These are phyloP conservation scores for Cyaniris semiargus DNA, from an alignment of 2,888 invertebrate genomes.

Conservation along the genomic window DNA sequence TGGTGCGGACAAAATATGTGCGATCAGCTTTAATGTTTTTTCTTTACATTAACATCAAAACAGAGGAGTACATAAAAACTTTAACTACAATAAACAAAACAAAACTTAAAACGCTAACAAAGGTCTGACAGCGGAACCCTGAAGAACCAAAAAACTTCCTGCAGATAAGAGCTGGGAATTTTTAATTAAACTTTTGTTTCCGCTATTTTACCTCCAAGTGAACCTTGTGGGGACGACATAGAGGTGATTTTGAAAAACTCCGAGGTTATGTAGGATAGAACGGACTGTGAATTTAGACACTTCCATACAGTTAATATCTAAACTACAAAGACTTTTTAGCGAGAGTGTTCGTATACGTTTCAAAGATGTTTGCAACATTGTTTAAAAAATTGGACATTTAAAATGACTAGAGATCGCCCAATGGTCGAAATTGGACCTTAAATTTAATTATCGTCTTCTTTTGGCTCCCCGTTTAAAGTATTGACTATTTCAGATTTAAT, in stretches of 20 bases:
- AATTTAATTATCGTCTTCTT: too few relatives aligned
- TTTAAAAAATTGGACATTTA: background rate
- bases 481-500: too few relatives aligned
- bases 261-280: background rate
- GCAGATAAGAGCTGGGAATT: slow-evolving; percentile 15
- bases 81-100: slow-evolving; percentile 11
- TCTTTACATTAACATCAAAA: background rate
- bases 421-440: too few relatives aligned
- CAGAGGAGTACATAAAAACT: background rate
- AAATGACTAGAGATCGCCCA: too few relatives aligned
- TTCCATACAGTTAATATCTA: slow-evolving; percentile 2
- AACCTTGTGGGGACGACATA: background rate
- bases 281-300: background rate
- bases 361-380: background rate
- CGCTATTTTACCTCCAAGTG: background rate
- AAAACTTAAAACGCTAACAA: slow-evolving; percentile 19
- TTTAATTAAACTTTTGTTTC: slow-evolving; percentile 18
- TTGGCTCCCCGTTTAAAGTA: too few relatives aligned
- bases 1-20: too few relatives aligned
- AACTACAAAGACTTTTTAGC: slow-evolving; percentile 3
- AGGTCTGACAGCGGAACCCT: background rate
- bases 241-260: background rate
- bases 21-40: too few relatives aligned
- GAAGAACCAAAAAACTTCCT: slow-evolving; percentile 5
- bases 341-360: background rate